Evolutionary conservation across 2,113 vertebrate species (phyloP).

Genomic region (Anolis sagrei): DNA sequence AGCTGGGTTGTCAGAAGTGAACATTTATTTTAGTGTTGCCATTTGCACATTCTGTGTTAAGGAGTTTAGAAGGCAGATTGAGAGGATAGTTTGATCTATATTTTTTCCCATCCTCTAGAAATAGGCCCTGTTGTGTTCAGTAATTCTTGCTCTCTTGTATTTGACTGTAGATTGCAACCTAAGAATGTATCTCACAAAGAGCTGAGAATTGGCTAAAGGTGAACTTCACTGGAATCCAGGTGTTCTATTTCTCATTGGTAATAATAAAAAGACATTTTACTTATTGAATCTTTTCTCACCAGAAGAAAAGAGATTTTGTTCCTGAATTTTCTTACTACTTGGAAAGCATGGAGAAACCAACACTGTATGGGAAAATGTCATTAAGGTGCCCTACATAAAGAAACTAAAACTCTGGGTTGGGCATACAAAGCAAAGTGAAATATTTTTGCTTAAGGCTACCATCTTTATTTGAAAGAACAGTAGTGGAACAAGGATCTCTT

Average conservation of each 20-base stretch:
- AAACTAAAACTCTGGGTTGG: neutral
- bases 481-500: no score
- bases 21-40: no score
- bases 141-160: no score
- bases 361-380: neutral
- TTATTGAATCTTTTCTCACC: neutral
- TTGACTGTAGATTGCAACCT: no score
- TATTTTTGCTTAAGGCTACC: no score
- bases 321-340: neutral
- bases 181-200: no score
- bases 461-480: no score
- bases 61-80: neutral
- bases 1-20: no score
- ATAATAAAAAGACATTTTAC: neutral
- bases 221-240: neutral
- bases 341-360: neutral
- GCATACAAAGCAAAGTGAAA: no score
- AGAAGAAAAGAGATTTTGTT: neutral
- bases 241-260: neutral
- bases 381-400: neutral
- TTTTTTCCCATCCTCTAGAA: no score
- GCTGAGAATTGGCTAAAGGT: neutral
- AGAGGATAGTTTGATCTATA: neutral
- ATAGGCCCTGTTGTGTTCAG: no score
- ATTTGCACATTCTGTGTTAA: neutral